Percentiles rank a stretch among this genome's conserved stretches.
phyloP scores from a whole-genome alignment of 2,113 vertebrate genomes.

The Mormyrus lacerda region DNA sequence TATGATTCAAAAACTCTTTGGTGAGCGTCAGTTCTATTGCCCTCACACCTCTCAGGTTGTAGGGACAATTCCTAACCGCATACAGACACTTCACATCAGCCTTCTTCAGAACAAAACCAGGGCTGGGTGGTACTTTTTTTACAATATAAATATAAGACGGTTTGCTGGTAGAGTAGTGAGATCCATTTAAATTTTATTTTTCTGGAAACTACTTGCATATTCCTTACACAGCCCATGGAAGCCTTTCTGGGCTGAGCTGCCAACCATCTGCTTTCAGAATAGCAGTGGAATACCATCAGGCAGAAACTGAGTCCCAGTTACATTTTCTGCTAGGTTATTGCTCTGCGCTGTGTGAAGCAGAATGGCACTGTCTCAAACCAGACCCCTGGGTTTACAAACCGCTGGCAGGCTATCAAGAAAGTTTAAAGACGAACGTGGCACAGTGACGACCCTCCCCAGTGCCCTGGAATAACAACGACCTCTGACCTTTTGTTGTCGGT shows the following conservation, averaged over 20 bases:
- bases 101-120: not conserved
- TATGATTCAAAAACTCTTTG: not conserved
- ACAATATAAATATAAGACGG: not conserved
- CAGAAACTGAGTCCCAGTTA: not conserved
- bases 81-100: not conserved
- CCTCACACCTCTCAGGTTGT: not conserved
- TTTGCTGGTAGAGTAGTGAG: not conserved
- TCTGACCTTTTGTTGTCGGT: not conserved
- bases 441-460: not conserved
- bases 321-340: not conserved
- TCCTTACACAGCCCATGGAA: constrained; percentile 6
- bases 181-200: not conserved
- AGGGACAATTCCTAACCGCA: not conserved
- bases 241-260: not conserved
- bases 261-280: constrained; percentile 6
- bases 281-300: not conserved
- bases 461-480: not conserved
- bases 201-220: not conserved
- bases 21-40: not conserved
- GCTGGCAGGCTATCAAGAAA: not conserved
- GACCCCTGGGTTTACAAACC: not conserved
- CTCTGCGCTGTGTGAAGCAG: not conserved
- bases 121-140: not conserved
- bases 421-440: not conserved
- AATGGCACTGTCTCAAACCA: not conserved